phyloP scores from a whole-genome alignment of 1,140 invertebrate genomes.

The Orius insidiosus region DNA sequence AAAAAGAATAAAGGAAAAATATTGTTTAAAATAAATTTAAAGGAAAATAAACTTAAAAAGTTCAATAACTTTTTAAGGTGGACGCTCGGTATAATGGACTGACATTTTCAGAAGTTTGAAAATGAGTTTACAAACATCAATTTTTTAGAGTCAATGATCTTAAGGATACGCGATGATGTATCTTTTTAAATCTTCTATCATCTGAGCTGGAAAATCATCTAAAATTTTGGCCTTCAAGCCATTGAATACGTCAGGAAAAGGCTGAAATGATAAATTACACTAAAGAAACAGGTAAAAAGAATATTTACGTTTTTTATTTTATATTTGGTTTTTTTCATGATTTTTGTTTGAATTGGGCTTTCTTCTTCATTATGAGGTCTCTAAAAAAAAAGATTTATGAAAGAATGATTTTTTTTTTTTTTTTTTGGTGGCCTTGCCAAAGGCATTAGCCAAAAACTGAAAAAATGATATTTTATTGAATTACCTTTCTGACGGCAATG shows the following conservation, averaged over 20 bases:
- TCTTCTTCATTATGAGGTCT: neutral
- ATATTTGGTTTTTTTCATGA: neutral
- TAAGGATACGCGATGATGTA: constrained; percentile 24
- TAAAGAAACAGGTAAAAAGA: neutral
- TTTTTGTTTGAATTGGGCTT: neutral
- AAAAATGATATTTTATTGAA: no score
- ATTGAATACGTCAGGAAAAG: constrained; percentile 21
- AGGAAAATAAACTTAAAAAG: no score
- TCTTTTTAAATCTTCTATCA: constrained; percentile 15
- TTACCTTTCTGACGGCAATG: neutral
- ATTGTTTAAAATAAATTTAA: no score
- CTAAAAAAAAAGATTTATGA: constrained; percentile 1
- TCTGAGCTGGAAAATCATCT: constrained; percentile 5
- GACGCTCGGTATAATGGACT: no score
- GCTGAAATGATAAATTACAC: constrained; percentile 20
- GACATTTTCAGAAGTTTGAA: no score
- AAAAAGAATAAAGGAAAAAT: no score
- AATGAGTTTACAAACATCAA: no score
- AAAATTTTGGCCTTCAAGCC: constrained; percentile 18
- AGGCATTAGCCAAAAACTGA: no score
- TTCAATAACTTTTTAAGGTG: no score
- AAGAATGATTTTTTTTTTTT: no score
- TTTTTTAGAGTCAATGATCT: no score
- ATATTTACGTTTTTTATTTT: neutral
- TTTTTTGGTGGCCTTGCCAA: no score